A percentile compares a stretch with the other conserved stretches of the same genome.
These are phyloP conservation scores for Suricata suricatta DNA, from an alignment of 2,113 vertebrate species.

Conservation along the genomic window DNA sequence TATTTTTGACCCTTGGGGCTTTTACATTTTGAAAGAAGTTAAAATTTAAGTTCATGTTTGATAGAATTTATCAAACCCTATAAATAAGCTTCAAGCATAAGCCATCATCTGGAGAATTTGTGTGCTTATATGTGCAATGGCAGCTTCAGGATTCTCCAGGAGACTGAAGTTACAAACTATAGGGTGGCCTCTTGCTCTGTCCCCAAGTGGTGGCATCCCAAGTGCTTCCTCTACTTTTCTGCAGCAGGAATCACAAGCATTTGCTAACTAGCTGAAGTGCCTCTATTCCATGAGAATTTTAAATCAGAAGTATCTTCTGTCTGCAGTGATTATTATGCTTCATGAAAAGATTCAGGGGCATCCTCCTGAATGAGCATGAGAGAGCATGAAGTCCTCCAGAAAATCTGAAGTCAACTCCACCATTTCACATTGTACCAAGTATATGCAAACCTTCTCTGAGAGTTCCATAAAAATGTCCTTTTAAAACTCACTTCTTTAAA, in stretches of 20 bases:
- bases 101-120: background rate
- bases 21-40: background rate
- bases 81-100: background rate
- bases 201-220: background rate
- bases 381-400: background rate
- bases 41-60: background rate
- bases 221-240: background rate
- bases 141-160: background rate
- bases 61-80: background rate
- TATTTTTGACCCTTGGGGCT: background rate
- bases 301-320: background rate
- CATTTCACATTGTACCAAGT: background rate
- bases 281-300: background rate
- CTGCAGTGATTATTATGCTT: background rate
- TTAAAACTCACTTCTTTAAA: background rate
- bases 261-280: background rate
- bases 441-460: background rate
- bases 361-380: background rate
- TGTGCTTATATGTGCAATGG: background rate
- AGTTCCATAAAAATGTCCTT: background rate
- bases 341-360: background rate
- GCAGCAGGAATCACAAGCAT: background rate
- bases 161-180: background rate
- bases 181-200: background rate
- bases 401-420: background rate